Percentiles rank a stretch among this genome's conserved stretches.
These are phyloP conservation scores for Peribatodes rhomboidaria DNA, from an alignment of 2,888 invertebrate species.

Conservation along the genomic window DNA sequence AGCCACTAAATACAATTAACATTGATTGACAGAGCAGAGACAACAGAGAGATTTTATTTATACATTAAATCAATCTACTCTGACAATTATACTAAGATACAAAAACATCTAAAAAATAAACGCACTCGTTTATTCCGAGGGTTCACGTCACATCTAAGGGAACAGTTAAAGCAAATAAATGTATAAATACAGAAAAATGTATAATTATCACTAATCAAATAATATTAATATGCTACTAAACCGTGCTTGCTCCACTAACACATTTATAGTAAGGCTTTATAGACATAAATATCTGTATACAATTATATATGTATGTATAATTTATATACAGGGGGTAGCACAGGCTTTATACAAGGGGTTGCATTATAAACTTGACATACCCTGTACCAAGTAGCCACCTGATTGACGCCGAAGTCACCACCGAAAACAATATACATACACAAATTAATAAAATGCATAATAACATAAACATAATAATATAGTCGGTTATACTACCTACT, in stretches of 20 bases:
- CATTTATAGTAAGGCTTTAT: constrained; percentile 24
- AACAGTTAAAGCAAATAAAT: constrained; percentile 26
- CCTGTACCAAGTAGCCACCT: constrained; percentile 97
- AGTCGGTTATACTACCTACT: background rate
- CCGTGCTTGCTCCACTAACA: constrained; percentile 30
- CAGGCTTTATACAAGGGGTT: constrained; percentile 53
- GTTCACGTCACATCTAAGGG: constrained; percentile 9
- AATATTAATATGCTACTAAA: constrained; percentile 22
- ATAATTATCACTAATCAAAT: background rate
- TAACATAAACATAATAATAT: constrained; percentile 36
- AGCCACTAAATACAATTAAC: too few species aligned
- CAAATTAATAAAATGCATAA: constrained; percentile 65
- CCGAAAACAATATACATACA: constrained; percentile 84
- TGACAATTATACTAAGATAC: background rate
- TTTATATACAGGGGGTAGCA: constrained; percentile 45
- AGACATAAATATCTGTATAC: constrained; percentile 12
- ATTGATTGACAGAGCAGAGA: too few species aligned
- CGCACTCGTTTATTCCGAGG: constrained; percentile 16
- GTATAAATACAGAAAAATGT: background rate
- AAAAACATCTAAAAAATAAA: constrained; percentile 7
- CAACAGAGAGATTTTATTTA: too few species aligned
- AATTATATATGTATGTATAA: constrained; percentile 11
- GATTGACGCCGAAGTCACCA: constrained; percentile 81
- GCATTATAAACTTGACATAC: constrained; percentile 86
- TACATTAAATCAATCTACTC: background rate